Evolutionary conservation across 2,113 vertebrate species (phyloP), one percentile per base, ranked within the genome.

Genomic region (Podilymbus podiceps): DNA sequence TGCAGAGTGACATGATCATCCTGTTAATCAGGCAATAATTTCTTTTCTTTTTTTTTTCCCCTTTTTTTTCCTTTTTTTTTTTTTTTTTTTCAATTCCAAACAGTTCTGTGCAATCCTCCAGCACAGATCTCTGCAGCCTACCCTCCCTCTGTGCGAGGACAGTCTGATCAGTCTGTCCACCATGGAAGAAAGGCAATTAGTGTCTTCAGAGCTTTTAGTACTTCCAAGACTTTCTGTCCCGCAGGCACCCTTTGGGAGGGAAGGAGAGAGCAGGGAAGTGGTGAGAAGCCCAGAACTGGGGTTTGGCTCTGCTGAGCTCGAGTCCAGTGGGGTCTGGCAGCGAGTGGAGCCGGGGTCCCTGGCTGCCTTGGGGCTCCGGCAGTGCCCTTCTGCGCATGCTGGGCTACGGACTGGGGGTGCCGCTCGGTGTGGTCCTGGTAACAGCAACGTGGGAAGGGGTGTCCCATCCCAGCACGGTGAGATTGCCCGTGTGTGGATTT

Each of bases 381-480:
- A 46, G 22, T 2, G 4, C 25, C 49, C 18, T 12, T 25, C 52
- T 11, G 9, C 6, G 31, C 20, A 0, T 2, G 4, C 28, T 27
- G 25, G 42, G 30, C 69, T 44, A 7, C 1, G 3, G 50, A 1
- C 27, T 5, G 28, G 46, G 56, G 42, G 16, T 35, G 47, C 28
- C 1, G 4, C 47, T 14, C 6, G 23, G 12, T 10, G 50, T 18
- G 28, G 13, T 59, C 47, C 60, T 71, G 58, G 50, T 66, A 33
- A 12, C 40, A 31, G 20, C n/a, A 18, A 2, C 0, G 0, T 19
- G 30, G 52, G 62, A 27, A 38, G 52, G 33, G 50, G 15, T 66
- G 28, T 50, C 22, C 40, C 23, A 4, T 23, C 28, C 44, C 30
- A 31, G 52, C 30, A 9, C 1, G 16, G 19, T 17, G 62, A 28